Conservation (phyloP, 1,140 invertebrate species). For the Drosophila gunungcola region DNA sequence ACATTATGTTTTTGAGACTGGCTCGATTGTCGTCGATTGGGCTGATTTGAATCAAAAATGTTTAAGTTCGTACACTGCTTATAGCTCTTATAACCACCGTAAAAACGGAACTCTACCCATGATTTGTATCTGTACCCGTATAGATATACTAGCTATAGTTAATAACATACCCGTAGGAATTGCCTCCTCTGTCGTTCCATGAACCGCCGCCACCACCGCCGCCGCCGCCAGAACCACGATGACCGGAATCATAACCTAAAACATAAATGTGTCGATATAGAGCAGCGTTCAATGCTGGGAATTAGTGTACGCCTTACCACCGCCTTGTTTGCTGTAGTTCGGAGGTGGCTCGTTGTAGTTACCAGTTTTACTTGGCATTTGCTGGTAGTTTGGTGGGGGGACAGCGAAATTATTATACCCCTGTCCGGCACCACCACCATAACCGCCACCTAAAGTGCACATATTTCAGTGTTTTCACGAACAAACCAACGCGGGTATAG, state of each 20-base stretch:
- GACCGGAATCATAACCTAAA: constrained; percentile 84
- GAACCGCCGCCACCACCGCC: constrained; percentile 82
- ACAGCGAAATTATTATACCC: constrained; percentile 82
- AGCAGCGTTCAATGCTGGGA: constrained; percentile 2
- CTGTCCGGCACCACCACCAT: constrained; percentile 76
- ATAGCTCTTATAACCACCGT: constrained; percentile 13
- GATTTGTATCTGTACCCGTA: constrained; percentile 3
- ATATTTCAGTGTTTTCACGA: constrained; percentile 29
- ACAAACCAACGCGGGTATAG: too few species aligned
- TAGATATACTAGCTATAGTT: constrained; percentile 67
- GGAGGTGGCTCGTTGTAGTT: constrained; percentile 83
- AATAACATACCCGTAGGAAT: constrained; percentile 86
- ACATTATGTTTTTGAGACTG: constrained; percentile 1
- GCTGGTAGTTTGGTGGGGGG: constrained; percentile 81
- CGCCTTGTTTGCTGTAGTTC: constrained; percentile 70
- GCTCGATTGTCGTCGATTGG: constrained; percentile 10
- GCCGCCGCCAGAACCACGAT: constrained; percentile 82
- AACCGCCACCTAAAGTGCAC: constrained; percentile 63
- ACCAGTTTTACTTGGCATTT: constrained; percentile 75
- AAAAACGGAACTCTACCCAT: constrained; percentile 34
- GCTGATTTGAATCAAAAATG: constrained; percentile 17
- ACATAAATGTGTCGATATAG: constrained; percentile 33
- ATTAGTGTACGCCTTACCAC: constrained; percentile 56
- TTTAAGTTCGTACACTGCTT: constrained; percentile 22
- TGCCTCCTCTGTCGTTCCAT: constrained; percentile 79